Percentiles rank a stretch among this genome's conserved stretches.
Evolutionary conservation across 2,797 vertebrate genomes (phyloP).

Genomic region (Aplochiton taeniatus): DNA sequence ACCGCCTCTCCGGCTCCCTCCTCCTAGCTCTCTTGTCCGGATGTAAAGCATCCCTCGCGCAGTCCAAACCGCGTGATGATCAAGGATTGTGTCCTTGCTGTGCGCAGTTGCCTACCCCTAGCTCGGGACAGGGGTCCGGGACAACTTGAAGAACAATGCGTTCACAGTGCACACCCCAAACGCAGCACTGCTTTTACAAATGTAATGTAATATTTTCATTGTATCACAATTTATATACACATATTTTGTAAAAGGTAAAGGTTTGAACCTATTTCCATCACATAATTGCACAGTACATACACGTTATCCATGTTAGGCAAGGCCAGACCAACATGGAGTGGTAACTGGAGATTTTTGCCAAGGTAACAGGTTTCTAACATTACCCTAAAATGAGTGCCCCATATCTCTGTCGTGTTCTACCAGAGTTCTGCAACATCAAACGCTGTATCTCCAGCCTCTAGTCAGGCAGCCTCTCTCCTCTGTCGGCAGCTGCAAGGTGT

Average conservation of each 20-base stretch:
- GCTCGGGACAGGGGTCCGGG: neutral
- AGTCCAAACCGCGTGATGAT: slow-evolving; percentile 14
- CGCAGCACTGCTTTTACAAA: too few relatives aligned
- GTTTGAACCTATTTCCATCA: too few relatives aligned
- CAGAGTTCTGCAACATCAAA: slow-evolving; percentile 8
- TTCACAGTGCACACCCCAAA: neutral
- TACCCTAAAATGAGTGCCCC: neutral
- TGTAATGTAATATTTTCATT: too few relatives aligned
- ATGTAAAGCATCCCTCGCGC: slow-evolving; percentile 19
- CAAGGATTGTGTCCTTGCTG: slow-evolving; percentile 10
- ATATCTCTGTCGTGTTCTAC: slow-evolving; percentile 1
- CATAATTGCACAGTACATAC: neutral
- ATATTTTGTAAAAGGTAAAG: too few relatives aligned
- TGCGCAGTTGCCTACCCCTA: slow-evolving; percentile 8
- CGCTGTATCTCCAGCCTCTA: neutral
- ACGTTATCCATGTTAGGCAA: neutral
- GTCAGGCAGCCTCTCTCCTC: slow-evolving; percentile 22
- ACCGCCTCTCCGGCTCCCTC: slow-evolving; percentile 13
- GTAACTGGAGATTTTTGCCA: slow-evolving; percentile 2
- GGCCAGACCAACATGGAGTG: neutral
- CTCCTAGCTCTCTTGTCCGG: slow-evolving; percentile 3
- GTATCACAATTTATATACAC: too few relatives aligned
- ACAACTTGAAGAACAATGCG: neutral
- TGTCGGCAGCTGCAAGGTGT: slow-evolving; percentile 65
- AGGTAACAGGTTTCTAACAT: neutral